Evolutionary conservation across 2,113 vertebrate species (phyloP), one percentile per base, ranked within the genome.

Genomic region (Cranoglanis bouderius): DNA sequence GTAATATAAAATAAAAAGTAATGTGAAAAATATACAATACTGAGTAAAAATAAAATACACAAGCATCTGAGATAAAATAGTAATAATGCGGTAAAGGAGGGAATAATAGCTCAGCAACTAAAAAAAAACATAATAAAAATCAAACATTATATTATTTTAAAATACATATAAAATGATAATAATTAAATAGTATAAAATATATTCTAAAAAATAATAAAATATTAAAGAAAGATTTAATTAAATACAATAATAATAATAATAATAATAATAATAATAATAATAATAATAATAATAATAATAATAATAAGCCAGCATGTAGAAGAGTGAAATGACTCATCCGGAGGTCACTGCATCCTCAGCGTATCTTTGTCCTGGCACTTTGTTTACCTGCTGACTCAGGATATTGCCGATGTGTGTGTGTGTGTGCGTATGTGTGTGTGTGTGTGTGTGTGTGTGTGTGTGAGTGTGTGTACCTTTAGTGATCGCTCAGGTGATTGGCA

Each of bases 321-420:
- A 57, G 80, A 61, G 90, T 91, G 91, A 93, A 94, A 93, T 92
- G 91, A 93, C 93, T 94, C 93, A 93, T 93, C 92, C 91, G 84
- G 94, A 96, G 95, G 95, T 96, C 95, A 94, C 92, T 92, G 91
- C 90, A 91, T 93, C 91, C 91, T 91, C 91, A 91, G 93, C 94
- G 92, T 92, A 94, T 94, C 94, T 92, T 89, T 91, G 85, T 67
- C 88, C 57, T 46, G 85, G 43, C 65, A 81, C 83, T 90, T 91
- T 94, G 93, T 94, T 94, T 94, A 92, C 92, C 92, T 95, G 94
- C 95, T 96, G 95, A 96, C 93, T 94, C 93, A 93, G 94, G 92
- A 93, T 90, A 92, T 93, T 95, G 93, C 90, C 92, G 92, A 93
- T 94, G 55, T 38, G 6, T 40, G 12, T 43, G 55, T 63, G 82